Base-by-base conservation (phyloP, 2,113 vertebrate species). In the Epinephelus moara region DNA sequence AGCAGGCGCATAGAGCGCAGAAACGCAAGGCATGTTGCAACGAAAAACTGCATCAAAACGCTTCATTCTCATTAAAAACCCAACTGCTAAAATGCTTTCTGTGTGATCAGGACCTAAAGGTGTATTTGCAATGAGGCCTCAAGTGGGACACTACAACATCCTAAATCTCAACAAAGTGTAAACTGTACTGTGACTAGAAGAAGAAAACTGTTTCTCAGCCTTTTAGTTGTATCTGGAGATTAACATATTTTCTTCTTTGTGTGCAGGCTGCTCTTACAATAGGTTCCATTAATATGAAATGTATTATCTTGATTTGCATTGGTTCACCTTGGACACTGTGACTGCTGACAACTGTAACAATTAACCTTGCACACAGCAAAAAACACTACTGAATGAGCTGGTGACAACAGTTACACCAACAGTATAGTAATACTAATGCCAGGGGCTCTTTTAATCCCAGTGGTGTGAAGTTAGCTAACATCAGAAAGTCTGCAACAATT, bases 271-370 rank as follows among this genome's bases (percentile, higher is more conserved):
- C 6, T 70, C 45, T 33, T 23, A 30, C 18, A n/a, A 6, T 47
- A 6, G 6, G 30, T 42, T 2, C 40, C 47, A 19, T 8, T 59
- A 25, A 59, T 67, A 62, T 81, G 63, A n/a, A 68, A 45, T 21
- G 70, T 3, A 0, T 42, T 18, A 30, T 45, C 23, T 45, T 53
- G 25, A 73, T 80, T 73, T 57, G 70, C 21, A 73, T 55, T 25
- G 25, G 13, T 49, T 81, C 55, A 75, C n/a, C 62, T 75, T 75
- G 45, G 53, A 50, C 61, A 59, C 42, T 55, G 40, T 17, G 30
- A 59, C n/a, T 70, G 55, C 56, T 53, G 49, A 45, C 23, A 76
- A 53, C 23, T 75, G 37, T n/a, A 30, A 55, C 71, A 61, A 14
- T 55, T 55, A 49, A 75, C 33, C 57, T 70, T 45, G 9, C 45